These are phyloP conservation scores for Philopedon plagiatum DNA, from an alignment of 2,888 invertebrate genomes.

Conservation along the genomic window DNA sequence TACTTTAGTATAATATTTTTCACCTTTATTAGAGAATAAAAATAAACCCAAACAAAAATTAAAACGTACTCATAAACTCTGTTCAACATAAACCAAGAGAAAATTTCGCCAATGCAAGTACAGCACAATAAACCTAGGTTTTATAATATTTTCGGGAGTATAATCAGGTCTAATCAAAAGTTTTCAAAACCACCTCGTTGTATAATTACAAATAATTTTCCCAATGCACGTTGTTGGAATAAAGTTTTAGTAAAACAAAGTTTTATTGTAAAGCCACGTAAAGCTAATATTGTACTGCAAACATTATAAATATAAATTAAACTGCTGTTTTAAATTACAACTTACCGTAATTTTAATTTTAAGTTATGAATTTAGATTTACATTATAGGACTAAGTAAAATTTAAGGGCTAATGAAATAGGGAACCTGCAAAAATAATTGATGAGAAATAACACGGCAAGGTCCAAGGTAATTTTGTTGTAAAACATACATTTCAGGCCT, in stretches of 20 bases:
- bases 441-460: no score
- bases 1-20: no score
- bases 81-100: neutral
- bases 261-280: neutral
- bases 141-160: neutral
- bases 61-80: no score
- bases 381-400: neutral
- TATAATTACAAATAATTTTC: conserved; percentile 10
- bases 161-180: conserved; percentile 3
- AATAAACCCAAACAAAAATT: no score
- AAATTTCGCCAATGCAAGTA: neutral
- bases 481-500: no score
- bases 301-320: conserved; percentile 16
- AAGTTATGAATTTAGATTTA: neutral
- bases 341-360: neutral
- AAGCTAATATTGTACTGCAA: neutral
- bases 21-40: no score
- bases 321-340: neutral
- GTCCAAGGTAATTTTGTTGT: no score
- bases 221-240: conserved; percentile 10
- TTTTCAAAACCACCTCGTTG: neutral
- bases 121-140: neutral
- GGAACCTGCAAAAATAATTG: no score
- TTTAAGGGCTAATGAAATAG: neutral
- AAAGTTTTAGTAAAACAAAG: conserved; percentile 11